Conservation (phyloP, 2,888 invertebrate species). For the Plebejus argus region DNA sequence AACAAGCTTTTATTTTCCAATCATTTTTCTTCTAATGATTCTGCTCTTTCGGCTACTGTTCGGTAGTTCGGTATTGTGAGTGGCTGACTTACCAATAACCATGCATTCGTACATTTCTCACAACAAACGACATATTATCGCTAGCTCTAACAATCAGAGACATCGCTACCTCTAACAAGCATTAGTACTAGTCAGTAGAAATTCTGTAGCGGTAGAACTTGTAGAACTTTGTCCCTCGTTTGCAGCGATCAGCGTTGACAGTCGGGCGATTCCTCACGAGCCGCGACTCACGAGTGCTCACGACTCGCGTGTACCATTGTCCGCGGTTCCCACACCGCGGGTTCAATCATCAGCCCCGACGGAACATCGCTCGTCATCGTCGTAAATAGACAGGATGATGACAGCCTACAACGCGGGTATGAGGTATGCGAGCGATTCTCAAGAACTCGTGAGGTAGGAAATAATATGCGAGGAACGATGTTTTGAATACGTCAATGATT, state of each 20-base stretch:
- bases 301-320: conserved; percentile 44
- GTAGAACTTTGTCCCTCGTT: neutral
- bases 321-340: conserved; percentile 41
- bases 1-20: no score
- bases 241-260: neutral
- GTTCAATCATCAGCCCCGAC: neutral
- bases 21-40: no score
- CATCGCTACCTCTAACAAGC: no score
- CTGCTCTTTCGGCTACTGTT: no score
- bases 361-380: neutral
- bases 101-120: no score
- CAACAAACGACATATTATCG: no score
- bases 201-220: neutral
- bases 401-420: neutral
- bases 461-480: no score
- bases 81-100: no score
- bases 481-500: neutral
- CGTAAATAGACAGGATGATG: conserved; percentile 13
- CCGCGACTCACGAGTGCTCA: conserved; percentile 37
- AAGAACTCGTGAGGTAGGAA: neutral
- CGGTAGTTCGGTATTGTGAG: no score
- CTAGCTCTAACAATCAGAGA: no score
- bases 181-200: neutral
- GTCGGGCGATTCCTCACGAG: neutral
- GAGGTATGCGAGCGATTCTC: neutral